Evolutionary conservation across 2,797 vertebrate genomes (phyloP).

Genomic region (Microcaecilia unicolor): DNA sequence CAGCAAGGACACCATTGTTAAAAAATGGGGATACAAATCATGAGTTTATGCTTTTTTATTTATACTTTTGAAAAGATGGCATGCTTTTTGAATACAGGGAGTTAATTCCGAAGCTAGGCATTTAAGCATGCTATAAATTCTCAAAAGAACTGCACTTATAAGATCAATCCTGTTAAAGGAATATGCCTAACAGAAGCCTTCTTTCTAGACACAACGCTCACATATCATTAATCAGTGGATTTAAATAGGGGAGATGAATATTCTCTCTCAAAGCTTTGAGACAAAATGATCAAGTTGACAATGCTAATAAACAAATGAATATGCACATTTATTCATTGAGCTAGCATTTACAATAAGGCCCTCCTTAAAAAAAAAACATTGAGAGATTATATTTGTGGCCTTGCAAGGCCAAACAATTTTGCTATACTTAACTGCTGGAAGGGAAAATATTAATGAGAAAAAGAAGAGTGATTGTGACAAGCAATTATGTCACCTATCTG

Average conservation of each 20-base stretch:
- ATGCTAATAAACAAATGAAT: too few species aligned
- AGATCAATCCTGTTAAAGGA: slow-evolving; percentile 8
- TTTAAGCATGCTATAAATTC: too few species aligned
- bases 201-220: too few species aligned
- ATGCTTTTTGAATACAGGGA: too few species aligned
- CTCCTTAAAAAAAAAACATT: background rate
- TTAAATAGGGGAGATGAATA: too few species aligned
- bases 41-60: background rate
- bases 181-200: slow-evolving; percentile 20
- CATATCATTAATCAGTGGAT: too few species aligned
- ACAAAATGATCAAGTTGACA: too few species aligned
- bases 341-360: too few species aligned
- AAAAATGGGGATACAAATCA: slow-evolving; percentile 18
- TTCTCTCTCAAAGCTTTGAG: too few species aligned
- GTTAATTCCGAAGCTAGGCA: too few species aligned
- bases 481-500: slow-evolving; percentile 77
- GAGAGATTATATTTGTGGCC: slow-evolving; percentile 13
- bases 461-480: slow-evolving; percentile 69
- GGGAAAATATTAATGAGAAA: slow-evolving; percentile 65
- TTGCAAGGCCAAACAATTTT: slow-evolving; percentile 37
- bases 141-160: too few species aligned
- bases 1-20: slow-evolving; percentile 7
- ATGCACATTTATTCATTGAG: too few species aligned
- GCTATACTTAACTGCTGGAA: slow-evolving; percentile 43
- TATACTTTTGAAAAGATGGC: slow-evolving; percentile 13